Evolutionary conservation across 2,888 invertebrate genomes (phyloP).

Genomic region (Hydrotaea diabolus): DNA sequence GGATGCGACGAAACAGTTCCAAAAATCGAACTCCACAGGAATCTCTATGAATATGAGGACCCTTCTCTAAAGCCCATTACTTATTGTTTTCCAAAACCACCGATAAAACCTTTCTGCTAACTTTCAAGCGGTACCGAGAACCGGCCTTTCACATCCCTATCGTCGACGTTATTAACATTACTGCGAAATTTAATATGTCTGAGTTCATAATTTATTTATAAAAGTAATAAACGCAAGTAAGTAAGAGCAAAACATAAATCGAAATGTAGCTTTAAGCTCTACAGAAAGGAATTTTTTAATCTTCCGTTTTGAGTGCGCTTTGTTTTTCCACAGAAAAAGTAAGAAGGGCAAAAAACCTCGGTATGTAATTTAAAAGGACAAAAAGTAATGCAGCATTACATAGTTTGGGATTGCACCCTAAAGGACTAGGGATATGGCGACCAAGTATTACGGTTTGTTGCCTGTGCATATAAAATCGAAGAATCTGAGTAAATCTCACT

Average conservation of each 20-base stretch:
- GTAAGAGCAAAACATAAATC: constrained; percentile 24
- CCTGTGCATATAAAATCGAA: no score
- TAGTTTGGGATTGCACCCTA: not conserved
- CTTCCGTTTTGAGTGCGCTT: not conserved
- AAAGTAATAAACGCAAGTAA: constrained; percentile 59
- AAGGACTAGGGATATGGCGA: not conserved
- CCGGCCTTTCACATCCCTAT: not conserved
- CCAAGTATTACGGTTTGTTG: no score
- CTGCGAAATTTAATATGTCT: constrained; percentile 64
- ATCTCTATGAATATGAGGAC: no score
- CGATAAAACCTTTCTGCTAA: no score
- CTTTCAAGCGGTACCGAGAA: not conserved
- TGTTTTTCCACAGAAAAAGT: not conserved
- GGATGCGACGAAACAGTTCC: no score
- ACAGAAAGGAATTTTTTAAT: not conserved
- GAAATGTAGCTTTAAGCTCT: not conserved
- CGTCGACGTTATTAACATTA: constrained; percentile 1
- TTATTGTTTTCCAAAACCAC: no score
- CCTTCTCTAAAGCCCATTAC: no score
- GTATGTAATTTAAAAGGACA: not conserved
- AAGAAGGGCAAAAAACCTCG: not conserved
- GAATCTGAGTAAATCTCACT: no score
- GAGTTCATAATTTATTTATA: constrained; percentile 65
- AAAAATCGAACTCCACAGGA: no score
- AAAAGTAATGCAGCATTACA: not conserved